Conservation (phyloP, 2,797 vertebrate genomes). For the Spatula versicolor region DNA sequence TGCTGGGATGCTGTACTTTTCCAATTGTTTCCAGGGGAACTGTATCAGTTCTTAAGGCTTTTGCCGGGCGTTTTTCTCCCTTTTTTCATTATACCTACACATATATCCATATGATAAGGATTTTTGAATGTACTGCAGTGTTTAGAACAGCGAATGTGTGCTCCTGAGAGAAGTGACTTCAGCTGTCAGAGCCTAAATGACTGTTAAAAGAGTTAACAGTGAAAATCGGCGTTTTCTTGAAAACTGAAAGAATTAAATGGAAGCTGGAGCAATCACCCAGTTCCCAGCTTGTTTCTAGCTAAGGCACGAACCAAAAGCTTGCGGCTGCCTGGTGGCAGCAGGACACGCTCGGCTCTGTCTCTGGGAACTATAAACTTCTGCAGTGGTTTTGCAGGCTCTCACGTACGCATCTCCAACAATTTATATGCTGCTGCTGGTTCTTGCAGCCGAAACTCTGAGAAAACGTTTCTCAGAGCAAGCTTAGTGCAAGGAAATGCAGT, state of each 20-base stretch:
- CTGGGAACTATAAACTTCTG: not conserved
- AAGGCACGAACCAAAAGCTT: not conserved
- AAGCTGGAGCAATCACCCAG: not conserved
- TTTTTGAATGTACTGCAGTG: not conserved
- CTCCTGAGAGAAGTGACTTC: not conserved
- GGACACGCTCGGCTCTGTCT: not conserved
- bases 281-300: not conserved
- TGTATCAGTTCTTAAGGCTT: constrained; percentile 19
- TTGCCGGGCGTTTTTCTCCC: not conserved
- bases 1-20: constrained; percentile 60
- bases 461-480: not conserved
- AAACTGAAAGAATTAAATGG: not conserved
- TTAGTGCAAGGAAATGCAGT: not conserved
- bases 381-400: constrained; percentile 10
- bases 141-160: not conserved
- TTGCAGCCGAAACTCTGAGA: not conserved
- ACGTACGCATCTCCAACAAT: not conserved
- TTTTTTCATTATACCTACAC: accelerated
- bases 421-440: not conserved
- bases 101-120: not conserved
- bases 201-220: not conserved
- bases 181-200: not conserved
- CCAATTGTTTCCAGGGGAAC: constrained; percentile 54
- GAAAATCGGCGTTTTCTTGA: not conserved
- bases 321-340: not conserved